phyloP scores from a whole-genome alignment of 2,888 invertebrate species.

The Metopia argyrocephala region DNA sequence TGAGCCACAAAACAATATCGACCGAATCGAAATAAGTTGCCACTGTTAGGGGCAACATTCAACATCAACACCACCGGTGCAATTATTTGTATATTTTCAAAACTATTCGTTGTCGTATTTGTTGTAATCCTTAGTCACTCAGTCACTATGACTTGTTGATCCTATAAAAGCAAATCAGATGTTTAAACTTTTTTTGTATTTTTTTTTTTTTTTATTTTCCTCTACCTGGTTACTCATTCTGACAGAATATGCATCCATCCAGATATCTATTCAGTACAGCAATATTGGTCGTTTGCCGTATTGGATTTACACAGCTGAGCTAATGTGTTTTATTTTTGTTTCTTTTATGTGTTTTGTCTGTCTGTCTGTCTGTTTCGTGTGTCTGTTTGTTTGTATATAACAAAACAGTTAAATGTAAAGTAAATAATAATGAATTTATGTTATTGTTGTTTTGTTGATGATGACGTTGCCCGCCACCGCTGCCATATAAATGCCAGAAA shows the following conservation, averaged over 20 bases:
- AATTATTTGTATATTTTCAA: not conserved
- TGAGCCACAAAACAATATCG: conserved; percentile 19
- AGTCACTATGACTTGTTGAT: conserved; percentile 49
- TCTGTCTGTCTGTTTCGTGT: not conserved
- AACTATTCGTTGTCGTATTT: not conserved
- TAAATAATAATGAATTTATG: conserved; percentile 43
- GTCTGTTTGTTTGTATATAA: conserved; percentile 33
- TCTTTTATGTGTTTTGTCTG: no score
- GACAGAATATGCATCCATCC: not conserved
- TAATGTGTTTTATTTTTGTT: conserved; percentile 27
- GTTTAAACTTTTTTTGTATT: conserved; percentile 26
- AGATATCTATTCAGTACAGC: not conserved
- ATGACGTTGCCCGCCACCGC: not conserved
- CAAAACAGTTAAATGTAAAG: conserved; percentile 38
- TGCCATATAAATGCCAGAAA: conserved; percentile 58
- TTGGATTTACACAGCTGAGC: conserved; percentile 51
- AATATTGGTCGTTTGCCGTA: not conserved
- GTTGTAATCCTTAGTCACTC: conserved; percentile 28
- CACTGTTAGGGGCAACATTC: conserved; percentile 36
- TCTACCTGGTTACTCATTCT: conserved; percentile 25
- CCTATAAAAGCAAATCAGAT: conserved; percentile 53
- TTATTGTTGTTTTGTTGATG: not conserved
- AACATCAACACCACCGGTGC: not conserved
- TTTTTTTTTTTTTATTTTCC: not conserved
- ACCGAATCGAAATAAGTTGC: conserved; percentile 48